Evolutionary conservation across 2,888 invertebrate species (phyloP), one percentile per base, ranked within the genome.

Genomic region (Limenitis camilla): DNA sequence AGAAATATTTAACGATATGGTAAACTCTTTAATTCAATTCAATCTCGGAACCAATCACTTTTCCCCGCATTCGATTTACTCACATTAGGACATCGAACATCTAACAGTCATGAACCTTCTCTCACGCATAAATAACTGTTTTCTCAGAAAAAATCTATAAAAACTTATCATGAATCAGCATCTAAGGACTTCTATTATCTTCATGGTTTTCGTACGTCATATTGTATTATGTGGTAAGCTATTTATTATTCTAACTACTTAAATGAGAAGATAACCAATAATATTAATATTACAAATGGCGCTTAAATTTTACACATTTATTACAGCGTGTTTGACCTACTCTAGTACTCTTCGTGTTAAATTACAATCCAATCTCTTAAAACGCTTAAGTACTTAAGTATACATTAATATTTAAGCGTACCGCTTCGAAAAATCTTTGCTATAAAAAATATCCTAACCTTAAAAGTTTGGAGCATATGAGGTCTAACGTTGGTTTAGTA

Each of bases 41-140:
- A 29, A 29, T 43, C 31, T 29, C 36, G 45, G 29, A 45, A 53
- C 63, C 36, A 64, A 64, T 64, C 57, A 49, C 50, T 60, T 63
- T 49, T 62, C 49, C 56, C 40, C 60, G 63, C 57, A 53, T 59
- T 59, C 40, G 41, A 48, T 49, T 51, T 52, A 55, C 49, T 43
- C 49, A 40, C 41, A 49, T 51, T 55, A 45, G 27, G 49, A 55
- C 35, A 44, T 43, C 41, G 30, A 41, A 43, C 46, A 46, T 44
- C 38, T 31, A 49, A 44, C 56, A 55, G 56, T 58, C 53, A 47
- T 46, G 36, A 40, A 36, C n/a, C 9, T 40, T 29, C 31, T 9
- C 10, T 33, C 28, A 43, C 38, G 5, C 31, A 11, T 31, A 40
- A 39, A 40, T 10, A 30, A 27, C 32, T 39, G 38, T 32, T 29